Evolutionary conservation across 2,888 invertebrate species (phyloP), one percentile per base, ranked within the genome.

Genomic region (Nomada fucata): DNA sequence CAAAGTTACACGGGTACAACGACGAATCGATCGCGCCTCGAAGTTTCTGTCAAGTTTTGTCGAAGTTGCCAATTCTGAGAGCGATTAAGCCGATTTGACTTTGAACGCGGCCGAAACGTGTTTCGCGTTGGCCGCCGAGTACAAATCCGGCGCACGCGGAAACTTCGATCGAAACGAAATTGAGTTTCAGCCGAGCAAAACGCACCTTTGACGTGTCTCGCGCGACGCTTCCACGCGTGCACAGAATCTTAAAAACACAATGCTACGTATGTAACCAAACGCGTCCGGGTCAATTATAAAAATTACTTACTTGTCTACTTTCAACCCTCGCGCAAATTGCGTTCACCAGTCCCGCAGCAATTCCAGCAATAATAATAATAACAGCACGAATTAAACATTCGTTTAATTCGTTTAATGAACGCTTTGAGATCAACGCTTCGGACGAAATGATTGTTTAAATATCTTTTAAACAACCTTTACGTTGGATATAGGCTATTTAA

Each of bases 111-210:
- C 71, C 71, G 36, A 29, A 2, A 55, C 42, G 20, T n/a, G 52
- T 60, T 42, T 52, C 57, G 23, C 42, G 64, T 47, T 53, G 11
- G 42, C 57, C 44, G 47, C 50, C 23, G 47, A 65, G 47, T 52
- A 52, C 71, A 73, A 69, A 78, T 61, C 64, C 47, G 20, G 23
- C 26, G 23, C 71, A 53, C 23, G 44, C 63, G 70, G 44, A 61
- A 82, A 78, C 65, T 82, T 78, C 67, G 85, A 85, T 79, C 67
- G 85, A 70, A 57, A 23, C 55, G 65, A 57, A 67, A 85, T 85
- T 78, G 82, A 50, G 72, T 82, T 75, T 59, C 50, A 50, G 44
- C 18, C 63, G 59, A 61, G 64, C 55, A 44, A 69, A n/a, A 65
- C 52, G 23, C 55, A 59, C 2, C 2, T 26, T 20, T 15, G n/a